Evolutionary conservation across 2,797 vertebrate species (phyloP), one percentile per base, ranked within the genome.

Genomic region (Muraenolepis orangiensis): DNA sequence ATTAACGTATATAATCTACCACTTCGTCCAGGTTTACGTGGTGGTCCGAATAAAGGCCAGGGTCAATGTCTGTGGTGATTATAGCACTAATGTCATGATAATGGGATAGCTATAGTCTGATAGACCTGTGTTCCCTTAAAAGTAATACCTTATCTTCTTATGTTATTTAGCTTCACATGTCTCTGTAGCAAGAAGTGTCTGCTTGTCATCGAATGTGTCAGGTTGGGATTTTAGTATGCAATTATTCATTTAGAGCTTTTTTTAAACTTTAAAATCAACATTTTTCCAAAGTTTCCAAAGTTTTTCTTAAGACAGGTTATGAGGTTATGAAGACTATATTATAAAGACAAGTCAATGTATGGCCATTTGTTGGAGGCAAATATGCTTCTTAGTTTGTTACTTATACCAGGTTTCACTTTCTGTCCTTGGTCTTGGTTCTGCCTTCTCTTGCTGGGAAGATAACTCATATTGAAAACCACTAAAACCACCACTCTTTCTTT

Each of bases 21-120:
- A 64, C 23, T 68, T 78, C 75, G 23, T 34, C 69, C 14, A 71
- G 78, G 75, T 72, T 75, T 84, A 57, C 66, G 29, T 83, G n/a
- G n/a, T n/a, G n/a, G 73, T 78, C 74, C 67, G 26, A 68, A 66
- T 79, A 71, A 4, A 40, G 6, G 72, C 46, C 38, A 72, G 78
- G 84, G 80, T 86, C 69, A 74, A 71, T 74, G 74, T 79, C 6
- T 74, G 74, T 79, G 4, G 8, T 73, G 81, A 68, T 81, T 71
- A 75, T 0, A 70, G 75, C 42, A 69, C 77, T 57, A 87, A 85
- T 87, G 85, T 87, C 79, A 81, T n/a, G 83, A 87, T 87, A 84
- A 88, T 79, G 79, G 79, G 84, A 70, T 69, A 73, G 74, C 38
- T 74, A 1, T 84, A 77, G 75, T 26, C 70, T 74, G 38, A 83